Evolutionary conservation across 2,113 vertebrate species (phyloP), one percentile per base, ranked within the genome.

Genomic region (Conger conger): DNA sequence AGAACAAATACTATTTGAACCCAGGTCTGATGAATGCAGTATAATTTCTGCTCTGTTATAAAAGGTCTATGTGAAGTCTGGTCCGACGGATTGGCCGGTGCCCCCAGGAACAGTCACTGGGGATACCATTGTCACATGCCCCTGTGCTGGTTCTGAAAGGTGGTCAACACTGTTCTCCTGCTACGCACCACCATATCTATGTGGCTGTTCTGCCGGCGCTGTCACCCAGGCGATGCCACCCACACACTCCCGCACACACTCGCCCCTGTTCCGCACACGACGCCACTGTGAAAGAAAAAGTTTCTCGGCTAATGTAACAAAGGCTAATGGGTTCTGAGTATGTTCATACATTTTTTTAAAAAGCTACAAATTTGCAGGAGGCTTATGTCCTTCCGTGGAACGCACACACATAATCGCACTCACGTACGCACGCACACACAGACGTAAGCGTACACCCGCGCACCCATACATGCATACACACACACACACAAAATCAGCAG

Each of bases 241-340:
- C 73, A 76, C 73, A 76, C 73, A 35, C 13, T 35, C 40, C 20
- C 38, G 11, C 17, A 13, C 37, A 18, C 79, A 80, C 40, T 80
- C 37, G 27, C 79, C 79, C 57, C 79, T n/a, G 79, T n/a, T n/a
- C n/a, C n/a, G n/a, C 79, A 80, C 20, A 80, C 18, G 79, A 42
- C 40, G 54, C 20, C 8, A 8, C 57, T 8, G 20, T 63, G 3
- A 38, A 37, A 82, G 23, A 60, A 40, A 11, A 82, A 60, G 53
- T 23, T 82, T 3, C 23, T 7, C 20, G 60, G 36, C 57, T 38
- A 27, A 57, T 40, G 78, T 15, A 50, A 38, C 82, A 76, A 83
- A 27, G 18, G n/a, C 82, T 73, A 33, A 83, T 40, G 27, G n/a
- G 30, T 45, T 38, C 60, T 33, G 27, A 45, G 82, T 17, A 76